phyloP scores from a whole-genome alignment of 2,797 vertebrate species.

The Centropyge bicolor region DNA sequence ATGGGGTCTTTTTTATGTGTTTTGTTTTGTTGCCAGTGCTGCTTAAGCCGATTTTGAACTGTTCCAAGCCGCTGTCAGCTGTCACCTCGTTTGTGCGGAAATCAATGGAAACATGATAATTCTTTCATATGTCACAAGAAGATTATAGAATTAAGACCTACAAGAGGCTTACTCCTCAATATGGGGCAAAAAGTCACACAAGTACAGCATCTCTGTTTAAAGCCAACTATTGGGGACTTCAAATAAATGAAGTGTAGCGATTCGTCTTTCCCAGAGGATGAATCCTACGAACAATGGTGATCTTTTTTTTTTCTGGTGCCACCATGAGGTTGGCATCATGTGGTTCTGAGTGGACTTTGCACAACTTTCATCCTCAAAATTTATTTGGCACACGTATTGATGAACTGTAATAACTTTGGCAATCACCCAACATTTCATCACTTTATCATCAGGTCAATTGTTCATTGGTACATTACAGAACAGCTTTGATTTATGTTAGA shows the following conservation, averaged over 20 bases:
- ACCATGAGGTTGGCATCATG: no score
- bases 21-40: conserved; percentile 7
- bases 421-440: background rate
- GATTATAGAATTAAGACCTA: background rate
- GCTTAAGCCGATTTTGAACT: conserved; percentile 12
- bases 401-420: background rate
- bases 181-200: background rate
- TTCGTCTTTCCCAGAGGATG: background rate
- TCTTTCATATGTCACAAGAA: background rate
- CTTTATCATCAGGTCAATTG: no score
- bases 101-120: background rate
- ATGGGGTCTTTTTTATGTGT: background rate
- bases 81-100: conserved; percentile 5
- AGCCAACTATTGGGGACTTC: background rate
- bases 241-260: background rate
- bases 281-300: background rate
- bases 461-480: no score
- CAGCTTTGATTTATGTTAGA: no score
- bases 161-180: background rate
- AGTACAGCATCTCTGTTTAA: background rate
- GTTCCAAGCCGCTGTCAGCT: background rate
- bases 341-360: no score
- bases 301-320: background rate
- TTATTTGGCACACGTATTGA: background rate
- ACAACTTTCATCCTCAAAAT: no score